These are phyloP conservation scores for Phanerotoma sp. DNA, from an alignment of 2,888 invertebrate species.

Conservation along the genomic window DNA sequence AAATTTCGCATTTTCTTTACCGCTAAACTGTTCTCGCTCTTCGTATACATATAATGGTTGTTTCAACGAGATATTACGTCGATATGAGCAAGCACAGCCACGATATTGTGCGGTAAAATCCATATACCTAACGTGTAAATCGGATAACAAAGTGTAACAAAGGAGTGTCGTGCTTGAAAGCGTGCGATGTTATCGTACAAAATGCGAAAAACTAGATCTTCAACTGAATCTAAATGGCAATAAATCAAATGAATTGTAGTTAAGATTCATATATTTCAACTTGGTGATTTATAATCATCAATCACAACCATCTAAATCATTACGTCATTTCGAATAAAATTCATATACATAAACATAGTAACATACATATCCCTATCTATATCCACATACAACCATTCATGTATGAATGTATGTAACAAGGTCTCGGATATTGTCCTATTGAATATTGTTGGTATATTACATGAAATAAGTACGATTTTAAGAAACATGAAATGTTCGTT, in stretches of 20 bases:
- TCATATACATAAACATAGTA: no score
- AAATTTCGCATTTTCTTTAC: constrained; percentile 12
- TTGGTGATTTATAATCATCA: constrained; percentile 49
- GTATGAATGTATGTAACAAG: no score
- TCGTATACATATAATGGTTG: constrained; percentile 32
- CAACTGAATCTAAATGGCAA: constrained; percentile 41
- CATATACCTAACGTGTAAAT: constrained; percentile 37
- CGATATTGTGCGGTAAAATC: constrained; percentile 6
- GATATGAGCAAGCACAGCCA: constrained; percentile 36
- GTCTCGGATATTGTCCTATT: no score
- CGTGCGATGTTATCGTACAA: constrained; percentile 26
- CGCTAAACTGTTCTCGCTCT: constrained; percentile 33
- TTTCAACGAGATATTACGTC: constrained; percentile 42
- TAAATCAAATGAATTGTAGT: constrained; percentile 47
- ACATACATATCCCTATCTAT: no score
- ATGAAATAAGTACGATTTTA: no score
- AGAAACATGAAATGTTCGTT: no score
- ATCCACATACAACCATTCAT: no score
- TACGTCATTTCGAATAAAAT: no score
- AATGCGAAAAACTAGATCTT: constrained; percentile 45
- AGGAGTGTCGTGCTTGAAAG: constrained; percentile 39
- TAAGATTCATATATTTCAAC: constrained; percentile 38
- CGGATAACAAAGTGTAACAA: constrained; percentile 51
- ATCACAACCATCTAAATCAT: no score
- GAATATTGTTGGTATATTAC: no score